Conservation (phyloP, 2,113 vertebrate genomes). For the Capreolus pygargus region DNA sequence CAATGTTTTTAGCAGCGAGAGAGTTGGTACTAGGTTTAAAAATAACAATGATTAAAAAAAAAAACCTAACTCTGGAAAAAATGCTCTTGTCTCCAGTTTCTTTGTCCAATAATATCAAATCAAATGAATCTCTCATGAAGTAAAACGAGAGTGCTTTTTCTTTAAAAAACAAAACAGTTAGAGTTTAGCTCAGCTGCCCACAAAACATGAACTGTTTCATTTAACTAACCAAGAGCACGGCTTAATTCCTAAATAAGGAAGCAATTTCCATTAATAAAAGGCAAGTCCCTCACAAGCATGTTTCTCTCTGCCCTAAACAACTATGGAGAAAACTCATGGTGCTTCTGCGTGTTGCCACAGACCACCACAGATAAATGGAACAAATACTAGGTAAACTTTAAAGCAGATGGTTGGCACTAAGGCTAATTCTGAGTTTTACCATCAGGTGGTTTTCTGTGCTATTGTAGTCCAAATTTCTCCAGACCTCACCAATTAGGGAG, state of each 20-base stretch:
- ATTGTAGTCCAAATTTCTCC: background rate
- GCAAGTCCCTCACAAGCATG: conserved; percentile 17
- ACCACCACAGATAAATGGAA: background rate
- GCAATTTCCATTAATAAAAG: conserved; percentile 41
- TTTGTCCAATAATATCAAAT: conserved; percentile 16
- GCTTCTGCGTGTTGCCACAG: background rate
- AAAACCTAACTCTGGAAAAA: background rate
- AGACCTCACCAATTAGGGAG: background rate
- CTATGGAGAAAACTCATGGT: background rate
- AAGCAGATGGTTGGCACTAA: background rate
- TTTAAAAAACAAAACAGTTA: conserved; percentile 59
- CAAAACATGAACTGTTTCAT: conserved; percentile 58
- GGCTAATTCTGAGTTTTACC: background rate
- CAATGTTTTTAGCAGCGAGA: background rate
- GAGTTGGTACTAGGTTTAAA: background rate
- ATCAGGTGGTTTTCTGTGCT: background rate
- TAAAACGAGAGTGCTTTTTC: conserved; percentile 27
- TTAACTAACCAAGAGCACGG: conserved; percentile 49
- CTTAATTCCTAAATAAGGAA: conserved; percentile 60
- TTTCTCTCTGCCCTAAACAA: background rate
- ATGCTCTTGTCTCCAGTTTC: conserved; percentile 20
- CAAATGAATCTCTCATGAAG: background rate
- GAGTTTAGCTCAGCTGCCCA: conserved; percentile 27
- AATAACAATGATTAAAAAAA: background rate
- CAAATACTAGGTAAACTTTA: background rate